Percentiles rank a stretch among this genome's conserved stretches.
phyloP scores from a whole-genome alignment of 2,797 vertebrate genomes.

The Anniella stebbinsi region DNA sequence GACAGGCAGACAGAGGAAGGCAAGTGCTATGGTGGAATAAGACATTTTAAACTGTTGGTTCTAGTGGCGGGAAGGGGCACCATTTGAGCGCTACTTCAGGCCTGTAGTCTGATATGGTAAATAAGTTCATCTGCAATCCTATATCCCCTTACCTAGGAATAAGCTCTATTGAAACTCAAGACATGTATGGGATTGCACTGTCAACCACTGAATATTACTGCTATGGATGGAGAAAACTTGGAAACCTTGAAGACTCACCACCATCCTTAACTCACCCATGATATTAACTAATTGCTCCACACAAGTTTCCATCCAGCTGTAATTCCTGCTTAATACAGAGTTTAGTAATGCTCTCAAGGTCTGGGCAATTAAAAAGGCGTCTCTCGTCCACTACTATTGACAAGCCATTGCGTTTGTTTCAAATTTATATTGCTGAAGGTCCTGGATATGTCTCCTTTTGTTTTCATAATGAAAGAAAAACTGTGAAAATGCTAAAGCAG shows the following conservation, averaged over 20 bases:
- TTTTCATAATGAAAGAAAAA: neutral
- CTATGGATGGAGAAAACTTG: neutral
- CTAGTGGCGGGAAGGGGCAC: too few relatives aligned
- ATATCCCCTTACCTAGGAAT: too few relatives aligned
- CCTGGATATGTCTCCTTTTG: neutral
- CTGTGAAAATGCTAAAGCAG: neutral
- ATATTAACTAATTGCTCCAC: neutral
- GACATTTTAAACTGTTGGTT: too few relatives aligned
- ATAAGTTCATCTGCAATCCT: too few relatives aligned
- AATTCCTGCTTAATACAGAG: neutral
- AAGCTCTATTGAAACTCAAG: neutral
- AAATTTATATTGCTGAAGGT: neutral
- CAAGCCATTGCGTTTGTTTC: neutral
- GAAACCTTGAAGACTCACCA: neutral
- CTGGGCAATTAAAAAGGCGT: neutral
- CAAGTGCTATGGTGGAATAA: neutral
- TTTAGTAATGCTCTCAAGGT: neutral
- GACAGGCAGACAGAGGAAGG: neutral
- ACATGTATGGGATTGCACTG: neutral
- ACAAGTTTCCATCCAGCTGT: neutral
- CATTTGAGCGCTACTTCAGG: too few relatives aligned
- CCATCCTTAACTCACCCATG: neutral
- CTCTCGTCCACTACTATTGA: neutral
- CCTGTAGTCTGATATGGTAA: too few relatives aligned
- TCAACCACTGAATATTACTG: neutral